Evolutionary conservation across 1,140 invertebrate genomes (phyloP), one percentile per base, ranked within the genome.

Genomic region (Cryptotermes secundus): DNA sequence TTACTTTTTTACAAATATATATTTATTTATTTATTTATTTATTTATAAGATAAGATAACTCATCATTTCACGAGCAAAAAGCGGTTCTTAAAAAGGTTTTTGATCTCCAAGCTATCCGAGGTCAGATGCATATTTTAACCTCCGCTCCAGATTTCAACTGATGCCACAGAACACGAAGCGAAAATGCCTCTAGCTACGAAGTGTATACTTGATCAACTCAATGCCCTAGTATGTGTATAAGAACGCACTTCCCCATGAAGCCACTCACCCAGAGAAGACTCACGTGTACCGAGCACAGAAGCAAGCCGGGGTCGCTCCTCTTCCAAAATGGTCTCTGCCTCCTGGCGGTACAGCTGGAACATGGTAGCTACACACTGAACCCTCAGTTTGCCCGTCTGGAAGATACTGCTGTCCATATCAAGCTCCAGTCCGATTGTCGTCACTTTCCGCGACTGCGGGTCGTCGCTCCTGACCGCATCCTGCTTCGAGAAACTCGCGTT

Each of bases 301-400:
- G 93, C 93, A 49, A 94, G 90, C 87, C 93, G 91, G 38, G 93
- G 93, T 86, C 92, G 90, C 88, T 94, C 93, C 87, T 94, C 93
- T 85, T 92, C 92, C 72, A 94, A 87, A n/a, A 91, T 86, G 10
- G 92, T 85, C 34, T 90, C 91, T 24, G 90, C 90, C 85, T 90
- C 89, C 82, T 90, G 89, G 36, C 90, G 90, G 89, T 93, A 94
- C 82, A 93, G 90, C 84, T 92, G 90, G 89, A 92, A 92, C 88
- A 94, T 91, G 79, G 91, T 91, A 42, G 92, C 93, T 83, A 92
- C 90, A 87, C 94, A 94, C 83, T 92, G 90, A 84, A 94, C 90
- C 86, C 92, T 92, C 82, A 94, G 87, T 83, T 90, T 91, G 85
- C 92, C 92, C 87, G 92, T 90, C 86, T 91, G 91, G 87, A 94